A percentile compares a stretch with the other conserved stretches of the same genome.
Evolutionary conservation across 2,797 vertebrate species (phyloP).

Genomic region (Lophius americanus): DNA sequence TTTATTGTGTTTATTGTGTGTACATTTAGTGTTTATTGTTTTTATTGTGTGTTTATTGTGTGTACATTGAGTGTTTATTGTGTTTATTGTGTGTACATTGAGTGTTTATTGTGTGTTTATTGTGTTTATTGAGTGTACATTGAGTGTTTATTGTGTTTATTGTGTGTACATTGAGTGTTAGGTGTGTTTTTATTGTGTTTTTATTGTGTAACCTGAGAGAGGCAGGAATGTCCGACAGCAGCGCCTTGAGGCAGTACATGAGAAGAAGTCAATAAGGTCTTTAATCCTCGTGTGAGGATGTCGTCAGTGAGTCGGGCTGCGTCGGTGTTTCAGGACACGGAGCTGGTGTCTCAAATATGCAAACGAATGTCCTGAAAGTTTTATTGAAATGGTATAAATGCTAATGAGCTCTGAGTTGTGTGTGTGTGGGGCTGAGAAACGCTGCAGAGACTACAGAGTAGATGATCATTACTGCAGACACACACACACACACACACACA

Average conservation of each 20-base stretch:
- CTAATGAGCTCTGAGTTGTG: background rate
- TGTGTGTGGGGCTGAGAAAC: constrained; percentile 4
- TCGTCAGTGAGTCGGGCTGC: constrained; percentile 39
- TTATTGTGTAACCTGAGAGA: background rate
- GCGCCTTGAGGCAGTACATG: constrained; percentile 20
- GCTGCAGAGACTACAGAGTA: constrained; percentile 12
- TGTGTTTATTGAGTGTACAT: too few relatives aligned
- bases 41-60: background rate
- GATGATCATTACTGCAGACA: constrained; percentile 2
- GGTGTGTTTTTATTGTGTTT: constrained; percentile 13
- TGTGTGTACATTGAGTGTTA: too few relatives aligned
- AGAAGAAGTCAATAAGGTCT: constrained; percentile 28
- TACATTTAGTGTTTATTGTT: too few relatives aligned
- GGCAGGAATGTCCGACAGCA: constrained; percentile 17
- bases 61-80: background rate
- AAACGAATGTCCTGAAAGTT: constrained; percentile 12
- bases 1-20: too few relatives aligned
- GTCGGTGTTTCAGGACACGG: constrained; percentile 27
- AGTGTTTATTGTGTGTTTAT: too few relatives aligned
- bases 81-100: too few relatives aligned
- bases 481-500: background rate
- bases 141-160: too few relatives aligned
- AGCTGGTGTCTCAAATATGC: constrained; percentile 18
- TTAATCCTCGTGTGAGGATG: background rate
- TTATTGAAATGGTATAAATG: constrained; percentile 13